Percentiles rank a stretch among this genome's conserved stretches.
Conservation (phyloP, 2,113 vertebrate genomes). For the Notothenia coriiceps region DNA sequence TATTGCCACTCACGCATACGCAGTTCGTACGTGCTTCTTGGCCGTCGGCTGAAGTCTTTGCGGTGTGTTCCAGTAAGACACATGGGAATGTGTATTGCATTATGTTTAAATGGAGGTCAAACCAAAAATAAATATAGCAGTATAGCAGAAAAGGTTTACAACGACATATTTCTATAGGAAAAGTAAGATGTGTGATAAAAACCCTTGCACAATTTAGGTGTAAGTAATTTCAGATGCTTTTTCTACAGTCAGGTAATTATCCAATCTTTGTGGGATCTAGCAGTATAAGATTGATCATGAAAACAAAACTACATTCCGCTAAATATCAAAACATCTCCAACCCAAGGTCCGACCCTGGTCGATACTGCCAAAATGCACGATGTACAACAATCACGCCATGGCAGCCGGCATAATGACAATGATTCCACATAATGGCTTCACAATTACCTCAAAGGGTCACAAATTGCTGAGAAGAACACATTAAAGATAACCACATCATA, state of each 20-base stretch:
- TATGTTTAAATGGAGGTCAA: background rate
- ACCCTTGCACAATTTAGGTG: background rate
- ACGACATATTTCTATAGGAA: background rate
- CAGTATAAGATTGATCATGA: background rate
- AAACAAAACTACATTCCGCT: constrained; percentile 8
- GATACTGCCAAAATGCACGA: constrained; percentile 2
- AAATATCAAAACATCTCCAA: constrained; percentile 21
- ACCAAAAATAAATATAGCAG: background rate
- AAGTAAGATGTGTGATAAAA: background rate
- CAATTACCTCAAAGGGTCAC: constrained; percentile 66
- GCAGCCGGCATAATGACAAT: constrained; percentile 42
- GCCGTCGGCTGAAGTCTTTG: too few relatives aligned
- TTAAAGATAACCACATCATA: constrained; percentile 56
- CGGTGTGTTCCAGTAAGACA: too few relatives aligned
- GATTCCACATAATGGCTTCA: constrained; percentile 50
- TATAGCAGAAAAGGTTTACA: background rate
- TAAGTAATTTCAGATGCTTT: background rate
- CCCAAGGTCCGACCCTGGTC: constrained; percentile 3
- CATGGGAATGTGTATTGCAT: too few relatives aligned
- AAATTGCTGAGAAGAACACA: constrained; percentile 44
- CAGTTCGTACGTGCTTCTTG: too few relatives aligned
- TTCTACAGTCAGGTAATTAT: constrained; percentile 4
- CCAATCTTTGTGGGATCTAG: background rate
- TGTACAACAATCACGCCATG: constrained; percentile 23
- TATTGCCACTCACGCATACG: too few relatives aligned